These are phyloP conservation scores for Drosophila mayri DNA, from an alignment of 1,140 invertebrate species.

Conservation along the genomic window DNA sequence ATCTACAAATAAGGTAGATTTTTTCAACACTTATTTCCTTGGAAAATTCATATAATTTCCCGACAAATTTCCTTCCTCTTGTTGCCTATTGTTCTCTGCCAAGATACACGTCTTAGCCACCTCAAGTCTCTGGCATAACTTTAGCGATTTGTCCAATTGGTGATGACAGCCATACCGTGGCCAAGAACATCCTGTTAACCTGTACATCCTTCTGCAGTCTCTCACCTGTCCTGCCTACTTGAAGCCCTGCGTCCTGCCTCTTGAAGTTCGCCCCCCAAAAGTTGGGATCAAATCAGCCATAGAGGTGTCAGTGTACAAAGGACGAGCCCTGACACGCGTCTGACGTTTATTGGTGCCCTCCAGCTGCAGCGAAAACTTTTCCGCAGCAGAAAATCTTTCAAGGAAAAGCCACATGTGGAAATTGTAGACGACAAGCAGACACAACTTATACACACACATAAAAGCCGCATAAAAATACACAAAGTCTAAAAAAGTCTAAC, in stretches of 20 bases:
- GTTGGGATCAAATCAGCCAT: conserved; percentile 51
- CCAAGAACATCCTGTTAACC: conserved; percentile 65
- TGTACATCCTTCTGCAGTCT: conserved; percentile 1
- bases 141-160: conserved; percentile 57
- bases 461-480: conserved; percentile 24
- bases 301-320: conserved; percentile 78
- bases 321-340: conserved; percentile 70
- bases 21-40: background rate
- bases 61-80: conserved; percentile 6
- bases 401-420: conserved; percentile 59
- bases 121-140: conserved; percentile 17
- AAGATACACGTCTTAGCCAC: background rate
- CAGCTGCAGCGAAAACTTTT: conserved; percentile 60
- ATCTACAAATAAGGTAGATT: background rate
- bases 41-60: background rate
- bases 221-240: conserved; percentile 9
- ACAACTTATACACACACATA: conserved; percentile 25
- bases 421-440: conserved; percentile 58
- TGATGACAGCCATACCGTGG: conserved; percentile 34
- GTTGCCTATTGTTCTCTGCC: background rate
- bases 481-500: conserved; percentile 2
- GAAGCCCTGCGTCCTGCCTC: background rate
- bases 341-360: conserved; percentile 77
- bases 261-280: conserved; percentile 40
- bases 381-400: conserved; percentile 33